Evolutionary conservation across 2,113 vertebrate species (phyloP), one percentile per base, ranked within the genome.

Genomic region (Ariopsis seemanni): DNA sequence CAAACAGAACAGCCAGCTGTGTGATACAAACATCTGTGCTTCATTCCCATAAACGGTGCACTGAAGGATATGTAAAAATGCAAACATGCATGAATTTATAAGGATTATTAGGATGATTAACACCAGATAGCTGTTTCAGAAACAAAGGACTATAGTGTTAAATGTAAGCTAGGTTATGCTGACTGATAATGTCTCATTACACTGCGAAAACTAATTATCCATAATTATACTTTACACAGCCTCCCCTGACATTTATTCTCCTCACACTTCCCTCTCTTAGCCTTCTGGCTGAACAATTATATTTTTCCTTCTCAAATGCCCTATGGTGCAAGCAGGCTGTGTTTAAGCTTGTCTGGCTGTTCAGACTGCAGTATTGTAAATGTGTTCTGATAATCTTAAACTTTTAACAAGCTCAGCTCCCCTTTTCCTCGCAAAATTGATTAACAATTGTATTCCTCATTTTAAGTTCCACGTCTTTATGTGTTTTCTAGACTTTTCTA

Each of bases 241-340:
- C 74, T 65, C 74, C 42, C 10, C 85, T 86, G 74, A 79, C 71
- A 50, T 67, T 79, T 30, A 79, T 53, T 80, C 52, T 55, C 18
- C 74, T 65, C 74, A 78, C 60, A 67, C 48, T 25, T 67, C 15
- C 60, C 74, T 22, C 17, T 85, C 34, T 62, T 78, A 58, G 53
- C 34, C 55, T 74, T 77, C 65, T n/a, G 62, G 14, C 81, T 83
- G 81, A 82, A 82, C 30, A 82, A 83, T 90, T 75, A 88, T 25
- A 18, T 74, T 83, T 75, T 67, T 50, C 63, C 83, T 30, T 60
- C 83, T 57, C 42, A 5, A 60, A 81, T 60, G 79, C 57, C 79
- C 79, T 81, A 25, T 60, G 57, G 57, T 22, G 30, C 79, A 81
- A 60, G 60, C 79, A 81, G 79, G 79, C 79, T 20, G 18, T 81